Base-by-base conservation (phyloP, 2,888 invertebrate species). In the Acanthopleura granulata region DNA sequence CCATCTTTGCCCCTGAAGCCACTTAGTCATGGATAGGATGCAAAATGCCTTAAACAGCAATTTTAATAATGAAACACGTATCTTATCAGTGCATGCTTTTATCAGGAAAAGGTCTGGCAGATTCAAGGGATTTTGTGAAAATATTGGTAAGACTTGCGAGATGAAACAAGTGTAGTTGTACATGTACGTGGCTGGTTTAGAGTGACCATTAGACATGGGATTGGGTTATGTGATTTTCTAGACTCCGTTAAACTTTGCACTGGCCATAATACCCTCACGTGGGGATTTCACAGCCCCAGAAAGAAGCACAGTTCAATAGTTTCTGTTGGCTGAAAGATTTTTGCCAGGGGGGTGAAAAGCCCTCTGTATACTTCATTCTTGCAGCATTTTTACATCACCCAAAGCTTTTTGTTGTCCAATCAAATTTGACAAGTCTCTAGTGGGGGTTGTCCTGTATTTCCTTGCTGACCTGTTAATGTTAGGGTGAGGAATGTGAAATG, bases 191-290 rank as follows among this genome's bases (percentile, higher is more conserved):
- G 40, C 9, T 40, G 40, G 40, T 3, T 40, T 40, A 40, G 40
- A 40, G 40, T 40, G 40, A 40, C 40, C 40, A 40, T 40, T 40
- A 40, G 40, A 40, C 40, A 40, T 40, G 3, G 22, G 57, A 57
- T 57, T 57, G 18, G 57, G 57, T 57, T n/a, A 22, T 57, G 57
- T 57, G 57, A 57, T 57, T 57, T 22, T n/a, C 18, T 57, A 57
- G 22, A 57, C 22, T 18, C 18, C 22, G 57, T 22, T 57, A 6
- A 57, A 12, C 57, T 57, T 57, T n/a, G 12, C 57, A 57, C 22
- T 57, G n/a, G n/a, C 18, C 57, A 22, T 57, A 57, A 57, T n/a
- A 57, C 57, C 57, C 29, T 66, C 66, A 66, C 66, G 66, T 66
- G 66, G 25, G 29, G 1, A 25, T n/a, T 27, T 66, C 66, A 66